Evolutionary conservation across 1,140 invertebrate species (phyloP), one percentile per base, ranked within the genome.

Genomic region (Drosophila baimaii): DNA sequence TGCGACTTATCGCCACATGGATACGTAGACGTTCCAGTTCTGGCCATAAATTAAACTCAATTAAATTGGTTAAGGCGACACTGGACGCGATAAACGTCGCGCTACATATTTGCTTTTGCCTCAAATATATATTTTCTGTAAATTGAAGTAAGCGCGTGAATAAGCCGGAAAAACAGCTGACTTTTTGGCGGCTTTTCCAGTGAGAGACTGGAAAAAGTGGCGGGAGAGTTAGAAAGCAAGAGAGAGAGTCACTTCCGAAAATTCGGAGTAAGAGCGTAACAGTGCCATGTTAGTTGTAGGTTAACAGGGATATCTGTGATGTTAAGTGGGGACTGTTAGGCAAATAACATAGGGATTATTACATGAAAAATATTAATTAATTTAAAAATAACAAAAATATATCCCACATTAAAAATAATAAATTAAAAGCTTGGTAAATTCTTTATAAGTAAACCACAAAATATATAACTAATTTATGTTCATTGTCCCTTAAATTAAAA

Each of bases 171-270:
- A 25, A 85, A 69, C 82, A 88, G 83, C 83, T 88, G 82, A 71
- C 47, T 46, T 76, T 88, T 82, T 79, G 79, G 75, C 82, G 79
- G 70, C 66, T 72, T 73, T 86, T 79, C 79, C 82, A 86, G 41
- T 4, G 19, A 29, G 62, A 27, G 39, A 23, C n/a, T 72, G 69
- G 69, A 72, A 77, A 21, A 12, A 1, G 7, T 12, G 17, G n/a
- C 10, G 63, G 47, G 33, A 72, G 35, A 52, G 39, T 41, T 27
- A 2, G 9, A 12, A 10, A 29, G 27, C n/a, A n/a, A 31, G 46
- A 68, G 58, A 37, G 46, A 47, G 47, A 29, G 21, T 41, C 7
- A 5, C 5, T 7, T 44, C 9, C n/a, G 12, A 39, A 39, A 46
- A 27, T 85, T 85, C 81, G 82, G 82, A 86, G 4, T 71, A 33